Base-by-base conservation (phyloP, 2,888 invertebrate genomes). In the Ichneumoninae sp. region DNA sequence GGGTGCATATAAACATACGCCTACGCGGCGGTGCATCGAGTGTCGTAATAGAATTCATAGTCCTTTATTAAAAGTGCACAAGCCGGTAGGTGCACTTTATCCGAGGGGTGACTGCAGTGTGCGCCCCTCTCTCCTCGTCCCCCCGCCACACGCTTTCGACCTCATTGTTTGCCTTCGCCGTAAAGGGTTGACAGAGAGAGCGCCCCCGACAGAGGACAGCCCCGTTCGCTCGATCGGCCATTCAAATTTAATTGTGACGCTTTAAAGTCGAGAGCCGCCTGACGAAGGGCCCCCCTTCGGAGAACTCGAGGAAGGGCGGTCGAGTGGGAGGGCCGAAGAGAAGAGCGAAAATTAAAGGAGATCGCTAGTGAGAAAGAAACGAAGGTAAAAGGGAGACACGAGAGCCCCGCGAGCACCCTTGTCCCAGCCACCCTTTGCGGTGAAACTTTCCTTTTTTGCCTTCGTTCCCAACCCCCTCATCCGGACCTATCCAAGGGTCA, bases 241-340 rank as follows among this genome's bases (percentile, higher is more conserved):
- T 86, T 87, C 85, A 87, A 87, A 88, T 88, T 89, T 88, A 88
- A 88, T 89, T 89, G 87, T 88, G 86, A 85, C 76, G 83, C 83
- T 86, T 86, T 85, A 75, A 84, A 83, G 86, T 83, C 73, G 76
- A 80, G 85, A 83, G 78, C 75, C 30, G 75, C 13, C 65, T 75
- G 50, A 75, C 75, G 65, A 65, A 75, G 75, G 60, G 66, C 66
- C 40, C 40, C 40, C 40, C n/a, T 52, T 65, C 19, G 33, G 33
- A 65, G 65, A 63, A 74, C 30, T 57, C 16, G 63, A 19, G 63
- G 19, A 36, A 57, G 47, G 52, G 50, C 5, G 13, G 57, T 52
- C 33, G 47, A 57, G 71, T 19, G 71, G 44, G 47, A 36, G 76
- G 63, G 65, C 0, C 30, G 63, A 65, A 40, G 60, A 57, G 69